Evolutionary conservation across 1,140 invertebrate species (phyloP), one percentile per base, ranked within the genome.

Genomic region (Drosophila arizonae): DNA sequence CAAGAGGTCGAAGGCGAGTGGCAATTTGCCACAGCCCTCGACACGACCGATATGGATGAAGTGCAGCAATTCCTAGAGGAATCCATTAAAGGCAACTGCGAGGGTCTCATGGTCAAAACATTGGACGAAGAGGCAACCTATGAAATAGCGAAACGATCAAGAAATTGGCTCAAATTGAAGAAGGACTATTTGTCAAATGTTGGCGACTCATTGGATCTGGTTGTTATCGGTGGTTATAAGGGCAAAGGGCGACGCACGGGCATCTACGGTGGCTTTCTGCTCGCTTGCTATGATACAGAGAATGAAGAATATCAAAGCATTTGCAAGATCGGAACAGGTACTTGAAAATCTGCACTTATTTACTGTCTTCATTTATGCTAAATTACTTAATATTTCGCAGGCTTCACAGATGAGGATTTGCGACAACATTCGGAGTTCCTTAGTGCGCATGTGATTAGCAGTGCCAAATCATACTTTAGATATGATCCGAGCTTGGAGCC

Each of bases 21-120:
- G 95, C 92, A 95, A 70, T 98, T 99, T 93, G 98, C 98, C 0
- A 96, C 94, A 15, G 95, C 94, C 61, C 92, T 96, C 65, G 97
- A 99, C 92, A 97, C 97, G 1, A 95, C 93, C 36, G 96, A 95
- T 55, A 96, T 96, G 79, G 99, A 99, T 90, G 97, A 98, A 90
- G 97, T 99, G 54, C 96, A 98, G 92, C 95, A 96, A 85, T 98
- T 99, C 92, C 93, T 99, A 17, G 98, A 99, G 28, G 97, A 98
- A 90, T 97, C 98, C n/a, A 95, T 99, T 15, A 97, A 97, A 94
- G 96, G 52, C 33, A 57, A 98, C 90, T 99, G 99, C 92, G 99
- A 99, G 93, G 99, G 99, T 10, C 93, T 99, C 8, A 99, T 99
- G 99, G 97, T 99, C 1, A 99, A 99, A 93, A 98, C 98, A 0